Percentiles rank a stretch among this genome's conserved stretches.
Conservation (phyloP, 2,797 vertebrate genomes). For the Semaprochilodus insignis region DNA sequence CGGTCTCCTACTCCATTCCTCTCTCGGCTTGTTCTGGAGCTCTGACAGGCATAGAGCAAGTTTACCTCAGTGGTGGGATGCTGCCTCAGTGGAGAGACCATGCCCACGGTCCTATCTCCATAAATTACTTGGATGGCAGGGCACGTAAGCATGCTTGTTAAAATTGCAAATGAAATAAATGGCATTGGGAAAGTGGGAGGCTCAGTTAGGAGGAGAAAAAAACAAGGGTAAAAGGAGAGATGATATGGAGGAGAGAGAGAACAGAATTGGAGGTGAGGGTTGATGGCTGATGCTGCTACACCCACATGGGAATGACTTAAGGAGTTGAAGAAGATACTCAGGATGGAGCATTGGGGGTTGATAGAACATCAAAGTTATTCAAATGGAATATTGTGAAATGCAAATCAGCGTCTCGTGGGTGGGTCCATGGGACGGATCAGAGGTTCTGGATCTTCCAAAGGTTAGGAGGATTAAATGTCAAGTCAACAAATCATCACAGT, state of each 20-base stretch:
- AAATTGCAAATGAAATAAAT: constrained; percentile 77
- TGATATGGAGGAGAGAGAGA: constrained; percentile 41
- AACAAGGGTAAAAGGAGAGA: constrained; percentile 31
- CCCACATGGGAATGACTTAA: constrained; percentile 47
- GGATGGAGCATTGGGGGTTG: constrained; percentile 34
- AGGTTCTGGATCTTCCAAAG: constrained; percentile 45
- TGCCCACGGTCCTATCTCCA: constrained; percentile 74
- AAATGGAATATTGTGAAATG: constrained; percentile 46
- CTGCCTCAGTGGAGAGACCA: constrained; percentile 65
- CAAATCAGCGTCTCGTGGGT: constrained; percentile 50
- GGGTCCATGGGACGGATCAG: constrained; percentile 34
- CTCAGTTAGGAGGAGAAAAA: constrained; percentile 34
- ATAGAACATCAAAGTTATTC: constrained; percentile 56
- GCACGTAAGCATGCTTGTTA: constrained; percentile 76
- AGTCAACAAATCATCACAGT: constrained; percentile 43
- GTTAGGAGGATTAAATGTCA: constrained; percentile 42
- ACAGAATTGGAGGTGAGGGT: constrained; percentile 25
- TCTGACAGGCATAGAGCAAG: constrained; percentile 51
- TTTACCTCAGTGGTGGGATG: constrained; percentile 59
- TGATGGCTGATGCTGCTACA: constrained; percentile 42
- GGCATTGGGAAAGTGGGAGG: constrained; percentile 47
- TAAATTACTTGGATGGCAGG: constrained; percentile 80
- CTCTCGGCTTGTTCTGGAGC: constrained; percentile 37
- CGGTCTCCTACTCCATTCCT: constrained; percentile 22
- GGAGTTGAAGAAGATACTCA: constrained; percentile 42